Evolutionary conservation across 2,888 invertebrate species (phyloP), one percentile per base, ranked within the genome.

Genomic region (Morpho achilles): DNA sequence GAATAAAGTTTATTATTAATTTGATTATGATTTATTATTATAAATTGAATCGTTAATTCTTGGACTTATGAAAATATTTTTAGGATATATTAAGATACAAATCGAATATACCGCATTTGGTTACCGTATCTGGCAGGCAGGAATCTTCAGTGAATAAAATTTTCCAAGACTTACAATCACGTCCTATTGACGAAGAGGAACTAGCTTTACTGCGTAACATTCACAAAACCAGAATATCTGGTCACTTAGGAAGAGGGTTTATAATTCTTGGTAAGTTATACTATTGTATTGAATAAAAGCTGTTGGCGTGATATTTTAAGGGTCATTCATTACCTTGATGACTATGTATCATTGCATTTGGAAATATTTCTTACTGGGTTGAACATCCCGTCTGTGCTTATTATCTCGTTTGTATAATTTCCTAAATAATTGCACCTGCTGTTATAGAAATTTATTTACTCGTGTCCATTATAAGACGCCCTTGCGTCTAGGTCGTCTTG

Each of bases 181-280:
- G 73, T 0, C 71, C 79, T 0, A 67, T 87, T 9, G 85, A 87
- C 51, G 74, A 84, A 0, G 87, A 88, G 51, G 79, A 87, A 56
- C 49, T 85, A 8, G 80, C 82, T 0, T 62, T 87, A 3, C 65
- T 85, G 1, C 80, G 82, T 50, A 83, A 86, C 40, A 79, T 87
- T 41, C 83, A 87, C 42, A 62, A 69, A 47, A 65, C 60, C 0
- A 76, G 65, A 46, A 77, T 79, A 7, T 58, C 75, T 7, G 86
- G 84, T 3, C 85, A 88, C 71, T 70, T 87, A 42, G 82, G 83
- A 8, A 76, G 85, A 69, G 87, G 87, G 50, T 88, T 73, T 51
- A 65, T 66, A 23, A 72, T 86, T 51, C 67, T 86, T 8, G 73
- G 86, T 87, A 44, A 50, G 52, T 39, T 3, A 3, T 16, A 32